Conservation (phyloP, 2,888 invertebrate species). For the Polydrusus tereticollis region DNA sequence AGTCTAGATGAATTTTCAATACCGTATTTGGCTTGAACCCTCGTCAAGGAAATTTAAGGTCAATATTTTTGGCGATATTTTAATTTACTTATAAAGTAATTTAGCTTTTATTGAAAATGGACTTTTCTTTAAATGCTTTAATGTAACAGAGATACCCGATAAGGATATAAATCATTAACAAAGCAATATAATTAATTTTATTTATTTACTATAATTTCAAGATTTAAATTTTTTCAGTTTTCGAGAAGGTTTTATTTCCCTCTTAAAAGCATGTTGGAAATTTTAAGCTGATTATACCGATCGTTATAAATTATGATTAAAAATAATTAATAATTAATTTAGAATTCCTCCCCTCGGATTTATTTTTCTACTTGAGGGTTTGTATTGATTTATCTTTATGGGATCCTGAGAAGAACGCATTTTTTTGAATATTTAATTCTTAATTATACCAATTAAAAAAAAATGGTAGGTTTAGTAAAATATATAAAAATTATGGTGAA, state of each 20-base stretch:
- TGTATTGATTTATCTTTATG: neutral
- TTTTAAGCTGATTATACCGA: constrained; percentile 15
- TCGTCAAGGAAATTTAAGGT: constrained; percentile 40
- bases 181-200: neutral
- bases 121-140: constrained; percentile 14
- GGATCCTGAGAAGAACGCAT: neutral
- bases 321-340: constrained; percentile 23
- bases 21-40: constrained; percentile 34
- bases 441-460: too few species aligned
- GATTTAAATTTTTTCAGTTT: neutral
- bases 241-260: neutral
- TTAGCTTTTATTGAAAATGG: constrained; percentile 30
- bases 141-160: constrained; percentile 6
- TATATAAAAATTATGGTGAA: too few species aligned
- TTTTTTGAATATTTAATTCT: neutral
- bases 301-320: constrained; percentile 24
- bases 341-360: neutral
- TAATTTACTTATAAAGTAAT: constrained; percentile 33
- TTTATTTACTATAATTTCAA: neutral
- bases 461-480: too few species aligned
- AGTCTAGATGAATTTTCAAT: constrained; percentile 44
- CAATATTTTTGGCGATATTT: constrained; percentile 37
- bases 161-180: neutral
- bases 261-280: constrained; percentile 2
- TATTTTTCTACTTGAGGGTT: neutral